These are phyloP conservation scores for Hedya salicella DNA, from an alignment of 2,888 invertebrate species.

Conservation along the genomic window DNA sequence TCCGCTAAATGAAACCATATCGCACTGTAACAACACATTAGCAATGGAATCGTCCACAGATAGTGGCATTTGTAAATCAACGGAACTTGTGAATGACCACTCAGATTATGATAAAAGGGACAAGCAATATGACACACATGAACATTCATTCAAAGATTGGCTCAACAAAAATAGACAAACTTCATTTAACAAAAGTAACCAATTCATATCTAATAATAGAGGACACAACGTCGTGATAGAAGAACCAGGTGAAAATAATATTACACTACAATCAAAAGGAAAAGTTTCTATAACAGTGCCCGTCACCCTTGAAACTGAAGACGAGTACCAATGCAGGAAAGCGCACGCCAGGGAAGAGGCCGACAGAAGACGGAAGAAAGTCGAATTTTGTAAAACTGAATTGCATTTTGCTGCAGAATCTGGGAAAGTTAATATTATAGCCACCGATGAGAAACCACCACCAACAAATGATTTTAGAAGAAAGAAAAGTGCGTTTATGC, in stretches of 20 bases:
- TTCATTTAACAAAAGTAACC: conserved; percentile 60
- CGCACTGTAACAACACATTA: conserved; percentile 75
- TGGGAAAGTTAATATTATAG: conserved; percentile 93
- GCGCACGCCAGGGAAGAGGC: conserved; percentile 63
- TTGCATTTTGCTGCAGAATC: conserved; percentile 94
- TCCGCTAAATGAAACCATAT: conserved; percentile 65
- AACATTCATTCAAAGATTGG: conserved; percentile 77
- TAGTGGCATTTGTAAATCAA: conserved; percentile 90
- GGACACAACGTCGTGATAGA: conserved; percentile 62
- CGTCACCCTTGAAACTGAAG: conserved; percentile 64
- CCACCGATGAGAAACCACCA: conserved; percentile 94
- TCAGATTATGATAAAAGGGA: conserved; percentile 60
- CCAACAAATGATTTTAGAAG: conserved; percentile 92
- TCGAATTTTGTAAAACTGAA: conserved; percentile 95
- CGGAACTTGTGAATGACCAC: conserved; percentile 85
- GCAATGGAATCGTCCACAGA: conserved; percentile 91
- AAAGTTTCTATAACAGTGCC: conserved; percentile 77
- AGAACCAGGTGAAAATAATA: conserved; percentile 63
- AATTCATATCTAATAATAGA: conserved; percentile 58
- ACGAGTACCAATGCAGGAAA: conserved; percentile 57
- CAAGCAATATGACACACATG: conserved; percentile 56
- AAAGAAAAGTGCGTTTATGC: conserved; percentile 84
- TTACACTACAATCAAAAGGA: conserved; percentile 71
- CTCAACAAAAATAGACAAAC: conserved; percentile 70
- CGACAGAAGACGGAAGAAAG: conserved; percentile 87